Percentiles rank a stretch among this genome's conserved stretches.
These are phyloP conservation scores for Gavialis gangeticus DNA, from an alignment of 2,113 vertebrate species.

Conservation along the genomic window DNA sequence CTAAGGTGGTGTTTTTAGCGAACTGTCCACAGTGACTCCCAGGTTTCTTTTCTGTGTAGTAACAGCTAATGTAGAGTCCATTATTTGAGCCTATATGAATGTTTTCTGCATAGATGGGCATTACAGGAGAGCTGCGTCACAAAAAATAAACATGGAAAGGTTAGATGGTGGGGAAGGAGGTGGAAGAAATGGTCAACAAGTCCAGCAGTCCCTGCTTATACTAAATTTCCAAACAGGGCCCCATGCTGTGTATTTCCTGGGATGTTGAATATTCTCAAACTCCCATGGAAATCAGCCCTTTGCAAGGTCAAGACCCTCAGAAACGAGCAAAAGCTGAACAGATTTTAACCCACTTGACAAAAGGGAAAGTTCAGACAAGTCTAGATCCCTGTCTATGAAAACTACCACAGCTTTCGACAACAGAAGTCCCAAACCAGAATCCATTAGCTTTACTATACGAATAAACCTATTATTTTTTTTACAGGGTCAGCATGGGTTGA, in stretches of 20 bases:
- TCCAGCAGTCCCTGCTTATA: neutral
- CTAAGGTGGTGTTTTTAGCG: no score
- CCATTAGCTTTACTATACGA: neutral
- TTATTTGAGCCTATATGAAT: neutral
- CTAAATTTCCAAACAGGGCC: neutral
- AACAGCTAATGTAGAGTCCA: neutral
- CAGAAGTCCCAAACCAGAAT: neutral
- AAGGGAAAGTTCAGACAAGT: neutral
- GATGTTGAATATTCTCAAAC: neutral
- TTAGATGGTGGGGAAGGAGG: neutral
- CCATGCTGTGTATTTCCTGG: neutral
- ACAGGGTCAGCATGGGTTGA: neutral
- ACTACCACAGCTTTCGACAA: neutral
- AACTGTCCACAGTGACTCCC: no score
- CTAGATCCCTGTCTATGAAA: neutral
- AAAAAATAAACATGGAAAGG: neutral
- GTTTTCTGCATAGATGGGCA: accelerated
- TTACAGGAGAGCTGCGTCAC: neutral
- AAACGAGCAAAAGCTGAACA: neutral
- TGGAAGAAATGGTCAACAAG: neutral
- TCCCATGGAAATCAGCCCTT: neutral
- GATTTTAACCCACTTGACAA: neutral
- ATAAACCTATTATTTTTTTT: neutral
- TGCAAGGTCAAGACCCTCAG: neutral
- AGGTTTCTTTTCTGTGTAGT: no score